A percentile compares a stretch with the other conserved stretches of the same genome.
These are phyloP conservation scores for Otolemur crassicaudatus DNA, from an alignment of 2,797 vertebrate genomes.

Conservation along the genomic window DNA sequence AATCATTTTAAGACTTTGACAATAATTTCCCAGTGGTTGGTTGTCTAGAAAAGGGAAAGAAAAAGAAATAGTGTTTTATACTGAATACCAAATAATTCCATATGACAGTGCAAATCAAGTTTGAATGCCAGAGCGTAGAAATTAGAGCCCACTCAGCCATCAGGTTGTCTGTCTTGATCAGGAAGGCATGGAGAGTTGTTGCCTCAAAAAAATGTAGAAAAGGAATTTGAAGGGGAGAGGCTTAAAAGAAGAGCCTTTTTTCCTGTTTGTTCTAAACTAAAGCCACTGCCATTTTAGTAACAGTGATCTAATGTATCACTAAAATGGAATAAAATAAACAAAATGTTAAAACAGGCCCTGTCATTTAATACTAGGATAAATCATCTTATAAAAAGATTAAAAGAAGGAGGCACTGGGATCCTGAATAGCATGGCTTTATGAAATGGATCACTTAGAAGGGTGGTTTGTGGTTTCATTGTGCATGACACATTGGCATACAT, in stretches of 20 bases:
- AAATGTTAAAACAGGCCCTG: slow-evolving; percentile 51
- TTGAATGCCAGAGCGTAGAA: slow-evolving; percentile 52
- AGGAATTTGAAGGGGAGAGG: slow-evolving; percentile 61
- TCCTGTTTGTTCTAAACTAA: slow-evolving; percentile 68
- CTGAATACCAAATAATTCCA: slow-evolving; percentile 76
- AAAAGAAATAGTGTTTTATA: slow-evolving; percentile 64
- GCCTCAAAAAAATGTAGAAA: slow-evolving; percentile 54
- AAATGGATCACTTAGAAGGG: slow-evolving; percentile 65
- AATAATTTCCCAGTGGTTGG: slow-evolving; percentile 76
- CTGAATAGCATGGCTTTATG: neutral
- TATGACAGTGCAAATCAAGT: slow-evolving; percentile 76
- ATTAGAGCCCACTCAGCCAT: slow-evolving; percentile 76
- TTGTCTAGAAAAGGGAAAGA: slow-evolving; percentile 37
- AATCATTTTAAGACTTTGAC: slow-evolving; percentile 74
- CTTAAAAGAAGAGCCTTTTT: slow-evolving; percentile 73
- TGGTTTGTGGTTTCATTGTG: slow-evolving; percentile 53
- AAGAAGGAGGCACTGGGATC: slow-evolving; percentile 26
- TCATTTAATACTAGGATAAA: slow-evolving; percentile 34
- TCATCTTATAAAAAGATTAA: slow-evolving; percentile 39
- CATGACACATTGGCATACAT: slow-evolving; percentile 9
- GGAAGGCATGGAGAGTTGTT: slow-evolving; percentile 61
- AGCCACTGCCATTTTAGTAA: slow-evolving; percentile 46
- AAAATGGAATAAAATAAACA: slow-evolving; percentile 42
- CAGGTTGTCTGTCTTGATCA: slow-evolving; percentile 76
- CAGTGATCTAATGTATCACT: slow-evolving; percentile 26